These are phyloP conservation scores for Merodon equestris DNA, from an alignment of 2,888 invertebrate species.

Conservation along the genomic window DNA sequence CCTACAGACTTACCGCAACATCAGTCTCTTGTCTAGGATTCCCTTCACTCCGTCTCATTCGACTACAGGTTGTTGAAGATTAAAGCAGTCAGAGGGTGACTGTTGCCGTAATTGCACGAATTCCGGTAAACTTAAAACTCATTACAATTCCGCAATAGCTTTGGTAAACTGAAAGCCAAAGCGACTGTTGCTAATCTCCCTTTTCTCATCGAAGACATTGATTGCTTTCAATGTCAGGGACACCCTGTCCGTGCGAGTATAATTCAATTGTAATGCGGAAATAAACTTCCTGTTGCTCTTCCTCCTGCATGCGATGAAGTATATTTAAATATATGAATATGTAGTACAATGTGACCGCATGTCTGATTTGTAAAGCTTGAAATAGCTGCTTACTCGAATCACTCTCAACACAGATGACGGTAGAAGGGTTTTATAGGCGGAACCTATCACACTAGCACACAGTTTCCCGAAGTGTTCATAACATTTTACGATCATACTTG, in stretches of 20 bases:
- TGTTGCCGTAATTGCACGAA: constrained; percentile 47
- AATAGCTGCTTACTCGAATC: too few species aligned
- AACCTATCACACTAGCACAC: constrained; percentile 6
- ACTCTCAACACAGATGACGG: too few species aligned
- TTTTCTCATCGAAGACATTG: constrained; percentile 25
- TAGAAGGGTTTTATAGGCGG: not conserved
- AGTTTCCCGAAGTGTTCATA: too few species aligned
- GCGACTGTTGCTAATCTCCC: constrained; percentile 58
- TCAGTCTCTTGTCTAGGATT: constrained; percentile 16
- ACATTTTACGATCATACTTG: too few species aligned
- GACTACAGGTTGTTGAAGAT: not conserved
- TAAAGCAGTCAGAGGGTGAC: constrained; percentile 36
- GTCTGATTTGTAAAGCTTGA: too few species aligned
- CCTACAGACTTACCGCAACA: constrained; percentile 2
- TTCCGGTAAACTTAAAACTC: constrained; percentile 43
- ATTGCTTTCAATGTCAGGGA: too few species aligned
- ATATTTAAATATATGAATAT: too few species aligned
- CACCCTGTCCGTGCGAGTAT: too few species aligned
- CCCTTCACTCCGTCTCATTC: not conserved
- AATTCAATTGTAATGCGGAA: too few species aligned
- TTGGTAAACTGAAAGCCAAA: constrained; percentile 34
- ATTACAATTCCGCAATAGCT: constrained; percentile 46
- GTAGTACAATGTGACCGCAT: too few species aligned
- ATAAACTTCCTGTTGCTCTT: too few species aligned
- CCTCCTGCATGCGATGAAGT: too few species aligned